Evolutionary conservation across 2,888 invertebrate genomes (phyloP), one percentile per base, ranked within the genome.

Genomic region (Diaprepes abbreviatus): DNA sequence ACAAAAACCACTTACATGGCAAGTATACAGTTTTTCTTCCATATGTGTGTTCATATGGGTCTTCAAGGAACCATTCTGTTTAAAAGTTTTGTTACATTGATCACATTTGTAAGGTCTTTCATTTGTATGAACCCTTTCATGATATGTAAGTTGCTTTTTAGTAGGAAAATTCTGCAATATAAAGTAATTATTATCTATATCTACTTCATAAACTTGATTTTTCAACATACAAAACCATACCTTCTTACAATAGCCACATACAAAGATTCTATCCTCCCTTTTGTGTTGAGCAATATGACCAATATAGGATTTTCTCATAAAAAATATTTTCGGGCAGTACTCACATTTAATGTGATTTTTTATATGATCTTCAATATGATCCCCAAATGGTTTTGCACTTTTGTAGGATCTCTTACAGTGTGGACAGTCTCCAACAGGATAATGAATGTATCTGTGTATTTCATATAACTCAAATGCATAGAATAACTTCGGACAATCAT

Each of bases 111-210:
- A 62, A 12, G 62, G 62, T 50, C 62, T 50, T 24, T 62, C 62
- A 21, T 62, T 62, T 10, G 62, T 62, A 38, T 62, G 62, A 5
- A 62, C 62, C 38, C 62, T 62, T 5, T 19, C 35, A 21, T 62
- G 62, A 19, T 33, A 24, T n/a, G 9, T 50, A 9, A 33, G 16
- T 36, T 62, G 36, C 24, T 62, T 62, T 14, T 35, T 33, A 52
- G 35, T 38, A 12, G 28, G 14, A 50, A 62, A 62, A 21, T 21
- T 21, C 50, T 58, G 28, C 21, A 58, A 55, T 10, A 58, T 9
- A 14, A n/a, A 16, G 14, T 5, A 24, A 24, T 40, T 40, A 33
- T 6, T 33, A 10, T 5, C n/a, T n/a, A 33, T 33, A 10, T 7
- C 7, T 33, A 5, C 33, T 9, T 33, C 5, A 33, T 10, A 9